These are phyloP conservation scores for Fulica atra DNA, from an alignment of 2,113 vertebrate genomes.

Conservation along the genomic window DNA sequence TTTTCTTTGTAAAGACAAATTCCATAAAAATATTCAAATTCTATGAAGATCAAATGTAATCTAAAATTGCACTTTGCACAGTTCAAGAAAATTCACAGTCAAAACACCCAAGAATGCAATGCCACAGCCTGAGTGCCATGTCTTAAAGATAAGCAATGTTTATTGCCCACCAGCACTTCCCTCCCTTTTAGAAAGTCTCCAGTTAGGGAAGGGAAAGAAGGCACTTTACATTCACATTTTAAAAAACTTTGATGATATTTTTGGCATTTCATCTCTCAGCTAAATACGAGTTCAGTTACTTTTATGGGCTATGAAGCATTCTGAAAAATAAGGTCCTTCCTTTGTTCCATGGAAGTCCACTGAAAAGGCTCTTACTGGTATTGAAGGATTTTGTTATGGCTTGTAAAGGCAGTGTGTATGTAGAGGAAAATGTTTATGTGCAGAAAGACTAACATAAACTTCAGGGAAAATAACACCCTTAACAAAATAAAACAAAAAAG, in stretches of 20 bases:
- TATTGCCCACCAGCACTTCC: not conserved
- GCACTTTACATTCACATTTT: not conserved
- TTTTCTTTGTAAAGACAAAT: not conserved
- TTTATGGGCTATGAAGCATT: not conserved
- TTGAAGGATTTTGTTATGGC: not conserved
- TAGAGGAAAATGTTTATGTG: not conserved
- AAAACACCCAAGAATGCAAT: not conserved
- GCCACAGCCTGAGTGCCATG: not conserved
- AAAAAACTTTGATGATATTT: not conserved
- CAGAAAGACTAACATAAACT: not conserved
- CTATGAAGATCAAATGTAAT: not conserved
- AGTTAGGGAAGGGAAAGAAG: not conserved
- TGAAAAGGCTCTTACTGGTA: not conserved
- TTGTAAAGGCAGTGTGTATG: rapidly evolving
- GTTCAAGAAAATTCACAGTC: not conserved
- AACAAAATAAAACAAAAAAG: not conserved
- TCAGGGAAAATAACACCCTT: not conserved
- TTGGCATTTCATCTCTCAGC: not conserved
- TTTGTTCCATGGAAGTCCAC: not conserved
- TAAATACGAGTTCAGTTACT: not conserved
- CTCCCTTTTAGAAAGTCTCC: not conserved
- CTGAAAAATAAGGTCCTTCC: not conserved
- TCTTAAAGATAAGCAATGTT: not conserved
- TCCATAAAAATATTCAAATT: not conserved
- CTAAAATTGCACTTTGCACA: not conserved